Conservation (phyloP, 2,113 vertebrate genomes). For the Megaceryle torquata region DNA sequence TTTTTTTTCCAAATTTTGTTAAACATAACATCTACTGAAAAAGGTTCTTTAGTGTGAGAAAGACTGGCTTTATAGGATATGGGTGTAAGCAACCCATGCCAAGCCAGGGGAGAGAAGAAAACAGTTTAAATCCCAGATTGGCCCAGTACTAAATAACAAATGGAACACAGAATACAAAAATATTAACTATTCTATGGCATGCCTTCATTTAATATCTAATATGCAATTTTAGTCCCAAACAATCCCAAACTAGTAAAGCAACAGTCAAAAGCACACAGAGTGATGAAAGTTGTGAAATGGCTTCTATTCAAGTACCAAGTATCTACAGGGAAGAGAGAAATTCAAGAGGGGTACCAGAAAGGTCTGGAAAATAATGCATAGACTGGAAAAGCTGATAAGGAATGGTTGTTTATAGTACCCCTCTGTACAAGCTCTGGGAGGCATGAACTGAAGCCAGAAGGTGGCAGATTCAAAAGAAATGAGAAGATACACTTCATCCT, state of each 20-base stretch:
- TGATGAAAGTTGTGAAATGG: not conserved
- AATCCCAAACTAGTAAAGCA: not conserved
- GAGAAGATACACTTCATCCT: not conserved
- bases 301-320: not conserved
- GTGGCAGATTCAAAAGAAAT: not conserved
- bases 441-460: not conserved
- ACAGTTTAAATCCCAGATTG: not conserved
- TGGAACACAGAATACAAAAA: not conserved
- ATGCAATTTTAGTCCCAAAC: not conserved
- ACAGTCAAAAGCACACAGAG: not conserved
- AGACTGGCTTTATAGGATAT: not conserved
- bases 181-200: not conserved
- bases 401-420: not conserved
- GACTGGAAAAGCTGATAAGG: not conserved
- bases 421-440: not conserved
- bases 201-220: not conserved
- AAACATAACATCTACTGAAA: not conserved
- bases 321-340: not conserved
- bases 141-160: not conserved
- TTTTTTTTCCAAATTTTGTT: not conserved
- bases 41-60: not conserved
- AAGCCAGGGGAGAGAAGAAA: not conserved
- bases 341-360: not conserved
- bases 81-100: not conserved
- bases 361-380: not conserved